phyloP scores from a whole-genome alignment of 2,888 invertebrate genomes.

The Heliconius hortense region DNA sequence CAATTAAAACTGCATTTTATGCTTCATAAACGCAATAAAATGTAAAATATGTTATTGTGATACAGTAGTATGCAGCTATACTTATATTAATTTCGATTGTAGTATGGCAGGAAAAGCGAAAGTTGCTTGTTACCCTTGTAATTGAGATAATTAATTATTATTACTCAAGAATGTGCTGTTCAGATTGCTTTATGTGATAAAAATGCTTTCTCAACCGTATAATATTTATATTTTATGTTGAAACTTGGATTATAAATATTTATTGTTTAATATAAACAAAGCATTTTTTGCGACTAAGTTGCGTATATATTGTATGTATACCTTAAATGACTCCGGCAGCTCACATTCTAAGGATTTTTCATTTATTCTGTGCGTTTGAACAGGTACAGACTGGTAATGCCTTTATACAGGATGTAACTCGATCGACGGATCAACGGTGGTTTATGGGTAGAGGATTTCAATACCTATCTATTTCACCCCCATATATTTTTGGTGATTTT shows the following conservation, averaged over 20 bases:
- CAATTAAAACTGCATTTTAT: neutral
- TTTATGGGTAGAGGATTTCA: no score
- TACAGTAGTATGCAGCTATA: neutral
- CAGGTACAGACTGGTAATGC: no score
- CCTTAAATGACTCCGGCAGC: no score
- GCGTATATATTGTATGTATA: neutral
- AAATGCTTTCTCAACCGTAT: constrained; percentile 8
- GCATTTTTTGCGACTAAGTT: neutral
- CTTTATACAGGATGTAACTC: no score
- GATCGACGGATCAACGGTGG: no score
- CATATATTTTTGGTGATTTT: no score
- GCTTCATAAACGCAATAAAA: neutral
- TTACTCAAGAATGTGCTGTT: constrained; percentile 6
- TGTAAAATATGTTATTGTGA: neutral
- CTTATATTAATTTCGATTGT: constrained; percentile 5
- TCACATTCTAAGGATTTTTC: no score
- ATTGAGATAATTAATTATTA: constrained; percentile 14
- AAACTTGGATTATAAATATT: neutral
- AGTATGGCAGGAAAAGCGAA: constrained; percentile 19
- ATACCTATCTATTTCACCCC: no score
- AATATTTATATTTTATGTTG: neutral
- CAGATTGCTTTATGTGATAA: neutral
- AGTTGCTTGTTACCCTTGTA: constrained; percentile 20
- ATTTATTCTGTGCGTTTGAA: no score
- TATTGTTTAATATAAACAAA: neutral